Percentiles rank a stretch among this genome's conserved stretches.
phyloP scores from a whole-genome alignment of 2,113 vertebrate genomes.

The Alces alces region DNA sequence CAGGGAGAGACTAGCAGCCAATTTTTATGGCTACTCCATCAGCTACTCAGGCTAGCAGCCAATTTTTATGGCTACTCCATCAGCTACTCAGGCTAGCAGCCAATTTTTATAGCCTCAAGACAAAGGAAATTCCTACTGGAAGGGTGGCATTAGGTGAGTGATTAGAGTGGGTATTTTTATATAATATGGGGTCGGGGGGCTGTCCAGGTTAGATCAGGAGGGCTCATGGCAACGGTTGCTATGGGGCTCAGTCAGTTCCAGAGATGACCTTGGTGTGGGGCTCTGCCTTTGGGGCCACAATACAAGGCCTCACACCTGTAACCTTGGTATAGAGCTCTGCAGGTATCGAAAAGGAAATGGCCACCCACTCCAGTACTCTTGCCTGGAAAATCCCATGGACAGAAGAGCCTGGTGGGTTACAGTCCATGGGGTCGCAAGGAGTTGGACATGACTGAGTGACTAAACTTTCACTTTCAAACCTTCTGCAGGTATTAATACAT shows the following conservation, averaged over 20 bases:
- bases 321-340: background rate
- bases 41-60: background rate
- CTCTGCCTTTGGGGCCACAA: background rate
- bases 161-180: background rate
- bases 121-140: background rate
- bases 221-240: background rate
- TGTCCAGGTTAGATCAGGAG: background rate
- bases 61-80: background rate
- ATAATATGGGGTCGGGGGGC: background rate
- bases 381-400: too few species aligned
- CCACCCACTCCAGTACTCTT: too few species aligned
- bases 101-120: background rate
- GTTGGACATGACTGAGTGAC: too few species aligned
- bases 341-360: background rate
- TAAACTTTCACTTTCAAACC: too few species aligned
- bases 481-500: background rate
- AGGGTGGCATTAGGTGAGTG: background rate
- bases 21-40: background rate
- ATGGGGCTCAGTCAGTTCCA: background rate
- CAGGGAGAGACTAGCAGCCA: background rate
- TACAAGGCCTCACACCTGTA: background rate
- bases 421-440: too few species aligned
- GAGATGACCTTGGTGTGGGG: background rate
- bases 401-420: too few species aligned
- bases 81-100: background rate